Conservation (phyloP, 1,140 invertebrate species). For the Aphaenogaster floridana region DNA sequence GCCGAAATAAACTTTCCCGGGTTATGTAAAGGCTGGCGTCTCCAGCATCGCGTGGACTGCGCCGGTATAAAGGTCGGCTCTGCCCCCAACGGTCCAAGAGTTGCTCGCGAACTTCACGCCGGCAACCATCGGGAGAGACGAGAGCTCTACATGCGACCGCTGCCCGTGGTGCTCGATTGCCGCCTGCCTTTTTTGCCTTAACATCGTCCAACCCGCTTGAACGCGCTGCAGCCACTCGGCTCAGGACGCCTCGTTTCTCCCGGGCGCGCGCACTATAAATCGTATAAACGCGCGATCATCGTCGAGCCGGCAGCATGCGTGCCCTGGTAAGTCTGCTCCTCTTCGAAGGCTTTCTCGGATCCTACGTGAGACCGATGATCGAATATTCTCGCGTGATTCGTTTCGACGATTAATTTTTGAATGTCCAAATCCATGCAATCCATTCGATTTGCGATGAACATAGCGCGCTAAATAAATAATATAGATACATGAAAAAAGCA, state of each 20-base stretch:
- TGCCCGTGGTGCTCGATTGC: conserved; percentile 41
- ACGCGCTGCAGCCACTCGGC: conserved; percentile 24
- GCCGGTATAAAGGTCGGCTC: conserved; percentile 85
- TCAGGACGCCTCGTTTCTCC: conserved; percentile 40
- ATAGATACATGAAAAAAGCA: neutral
- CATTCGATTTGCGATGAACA: neutral
- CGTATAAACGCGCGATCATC: conserved; percentile 26
- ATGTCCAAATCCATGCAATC: neutral
- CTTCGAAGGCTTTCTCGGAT: too few species aligned
- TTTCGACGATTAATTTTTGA: neutral
- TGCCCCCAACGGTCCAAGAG: conserved; percentile 83
- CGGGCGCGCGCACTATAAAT: neutral
- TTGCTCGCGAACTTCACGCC: conserved; percentile 84
- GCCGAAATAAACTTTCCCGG: conserved; percentile 84
- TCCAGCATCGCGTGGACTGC: conserved; percentile 73
- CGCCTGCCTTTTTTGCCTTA: neutral
- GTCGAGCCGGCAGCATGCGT: conserved; percentile 68
- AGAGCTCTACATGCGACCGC: conserved; percentile 76
- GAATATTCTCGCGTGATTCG: neutral
- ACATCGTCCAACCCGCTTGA: neutral
- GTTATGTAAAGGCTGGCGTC: conserved; percentile 79
- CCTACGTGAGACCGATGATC: neutral
- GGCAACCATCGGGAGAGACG: conserved; percentile 78
- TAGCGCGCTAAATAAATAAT: neutral
- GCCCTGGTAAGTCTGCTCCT: conserved; percentile 69